A percentile compares a stretch with the other conserved stretches of the same genome.
Conservation (phyloP, 2,888 invertebrate species). For the Galerucella calmariensis region DNA sequence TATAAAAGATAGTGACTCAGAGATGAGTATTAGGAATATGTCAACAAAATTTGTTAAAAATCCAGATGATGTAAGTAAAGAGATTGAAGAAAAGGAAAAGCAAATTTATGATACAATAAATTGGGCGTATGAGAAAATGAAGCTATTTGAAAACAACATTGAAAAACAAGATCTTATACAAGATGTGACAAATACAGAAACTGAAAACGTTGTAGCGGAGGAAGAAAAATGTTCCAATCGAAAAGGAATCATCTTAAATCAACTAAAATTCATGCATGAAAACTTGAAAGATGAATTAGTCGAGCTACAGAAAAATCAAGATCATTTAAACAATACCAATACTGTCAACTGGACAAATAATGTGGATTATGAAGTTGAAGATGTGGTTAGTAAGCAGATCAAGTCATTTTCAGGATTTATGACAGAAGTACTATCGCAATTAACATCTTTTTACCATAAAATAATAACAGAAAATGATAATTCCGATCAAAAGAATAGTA, state of each 20-base stretch:
- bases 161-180: not conserved
- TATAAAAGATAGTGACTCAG: not conserved
- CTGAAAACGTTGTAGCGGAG: not conserved
- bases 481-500: not conserved
- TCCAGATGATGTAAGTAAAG: not conserved
- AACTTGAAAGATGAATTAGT: conserved; percentile 6
- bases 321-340: not conserved
- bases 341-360: not conserved
- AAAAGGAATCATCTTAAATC: not conserved
- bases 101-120: conserved; percentile 4
- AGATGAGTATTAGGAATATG: not conserved
- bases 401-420: not conserved
- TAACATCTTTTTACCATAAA: not conserved
- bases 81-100: conserved; percentile 7
- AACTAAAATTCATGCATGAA: not conserved
- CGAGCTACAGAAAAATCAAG: not conserved
- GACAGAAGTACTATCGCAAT: not conserved
- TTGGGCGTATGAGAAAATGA: not conserved
- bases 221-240: not conserved
- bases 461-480: not conserved
- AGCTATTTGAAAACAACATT: not conserved
- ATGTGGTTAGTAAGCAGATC: no score
- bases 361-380: not conserved
- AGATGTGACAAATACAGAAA: not conserved
- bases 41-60: not conserved